These are phyloP conservation scores for Ferrisia virgata DNA, from an alignment of 2,888 invertebrate genomes.

Conservation along the genomic window DNA sequence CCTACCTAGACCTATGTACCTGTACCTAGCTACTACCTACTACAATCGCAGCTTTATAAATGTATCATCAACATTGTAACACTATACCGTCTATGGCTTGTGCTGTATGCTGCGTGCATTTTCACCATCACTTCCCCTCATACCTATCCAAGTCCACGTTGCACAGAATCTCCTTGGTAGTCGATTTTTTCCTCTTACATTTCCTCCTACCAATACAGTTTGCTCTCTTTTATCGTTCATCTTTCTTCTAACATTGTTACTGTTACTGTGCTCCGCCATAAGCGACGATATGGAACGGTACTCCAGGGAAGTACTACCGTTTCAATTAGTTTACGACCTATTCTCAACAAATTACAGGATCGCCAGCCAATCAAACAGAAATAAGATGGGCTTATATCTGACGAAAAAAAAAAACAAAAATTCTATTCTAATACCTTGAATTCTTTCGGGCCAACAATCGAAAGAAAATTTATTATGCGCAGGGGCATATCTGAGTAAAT, in stretches of 20 bases:
- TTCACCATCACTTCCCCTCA: not conserved
- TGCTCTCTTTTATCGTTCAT: not conserved
- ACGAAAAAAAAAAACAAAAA: too few relatives aligned
- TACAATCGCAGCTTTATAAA: too few relatives aligned
- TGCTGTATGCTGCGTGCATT: not conserved
- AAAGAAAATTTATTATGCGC: too few relatives aligned
- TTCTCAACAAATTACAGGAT: not conserved
- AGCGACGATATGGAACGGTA: not conserved
- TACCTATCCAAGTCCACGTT: not conserved
- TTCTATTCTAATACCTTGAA: too few relatives aligned
- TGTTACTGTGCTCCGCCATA: not conserved
- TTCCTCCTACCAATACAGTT: not conserved
- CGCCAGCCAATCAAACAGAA: too few relatives aligned
- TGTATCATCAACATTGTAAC: too few relatives aligned
- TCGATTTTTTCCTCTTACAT: not conserved
- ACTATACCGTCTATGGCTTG: too few relatives aligned
- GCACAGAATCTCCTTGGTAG: not conserved
- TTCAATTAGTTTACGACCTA: not conserved
- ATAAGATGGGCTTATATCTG: too few relatives aligned
- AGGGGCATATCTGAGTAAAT: too few relatives aligned
- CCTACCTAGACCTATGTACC: too few relatives aligned
- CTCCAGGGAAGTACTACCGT: not conserved
- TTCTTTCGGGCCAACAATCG: too few relatives aligned
- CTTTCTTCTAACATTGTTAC: not conserved
- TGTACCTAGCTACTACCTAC: too few relatives aligned